Percentiles rank a stretch among this genome's conserved stretches.
Conservation (phyloP, 2,113 vertebrate genomes). For the Melospiza georgiana region DNA sequence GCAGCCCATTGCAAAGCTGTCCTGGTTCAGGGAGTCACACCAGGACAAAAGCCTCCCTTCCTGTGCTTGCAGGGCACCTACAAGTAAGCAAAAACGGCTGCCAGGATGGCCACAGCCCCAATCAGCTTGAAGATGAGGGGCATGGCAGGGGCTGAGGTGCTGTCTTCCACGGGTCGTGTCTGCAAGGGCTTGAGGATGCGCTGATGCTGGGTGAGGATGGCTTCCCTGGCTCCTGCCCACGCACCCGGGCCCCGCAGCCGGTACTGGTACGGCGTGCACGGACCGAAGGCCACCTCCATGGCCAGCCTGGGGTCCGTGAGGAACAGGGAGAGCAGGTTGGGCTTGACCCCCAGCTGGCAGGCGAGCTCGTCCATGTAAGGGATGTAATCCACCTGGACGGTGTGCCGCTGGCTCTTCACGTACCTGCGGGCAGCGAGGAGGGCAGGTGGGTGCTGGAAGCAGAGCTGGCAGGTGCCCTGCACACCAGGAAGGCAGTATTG, state of each 20-base stretch:
- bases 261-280: slow-evolving; percentile 84
- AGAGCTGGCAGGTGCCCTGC: neutral
- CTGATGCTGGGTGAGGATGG: slow-evolving; percentile 81
- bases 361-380: slow-evolving; percentile 86
- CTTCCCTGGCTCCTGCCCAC: slow-evolving; percentile 75
- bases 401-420: slow-evolving; percentile 73
- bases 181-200: slow-evolving; percentile 76
- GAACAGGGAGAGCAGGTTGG: slow-evolving; percentile 69
- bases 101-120: neutral
- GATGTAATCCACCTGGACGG: slow-evolving; percentile 87
- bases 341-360: slow-evolving; percentile 74
- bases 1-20: neutral
- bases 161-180: slow-evolving; percentile 45
- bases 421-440: slow-evolving; percentile 26
- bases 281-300: slow-evolving; percentile 72
- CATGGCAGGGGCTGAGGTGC: fast-evolving
- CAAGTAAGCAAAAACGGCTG: neutral
- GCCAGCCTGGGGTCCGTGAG: slow-evolving; percentile 81
- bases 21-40: neutral
- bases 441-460: slow-evolving; percentile 70
- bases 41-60: neutral
- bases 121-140: slow-evolving; percentile 4
- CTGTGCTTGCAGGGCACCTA: neutral
- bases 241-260: slow-evolving; percentile 73
- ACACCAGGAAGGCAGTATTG: fast-evolving